phyloP scores from a whole-genome alignment of 1,140 invertebrate genomes.

The Aphelenchoides avenae region DNA sequence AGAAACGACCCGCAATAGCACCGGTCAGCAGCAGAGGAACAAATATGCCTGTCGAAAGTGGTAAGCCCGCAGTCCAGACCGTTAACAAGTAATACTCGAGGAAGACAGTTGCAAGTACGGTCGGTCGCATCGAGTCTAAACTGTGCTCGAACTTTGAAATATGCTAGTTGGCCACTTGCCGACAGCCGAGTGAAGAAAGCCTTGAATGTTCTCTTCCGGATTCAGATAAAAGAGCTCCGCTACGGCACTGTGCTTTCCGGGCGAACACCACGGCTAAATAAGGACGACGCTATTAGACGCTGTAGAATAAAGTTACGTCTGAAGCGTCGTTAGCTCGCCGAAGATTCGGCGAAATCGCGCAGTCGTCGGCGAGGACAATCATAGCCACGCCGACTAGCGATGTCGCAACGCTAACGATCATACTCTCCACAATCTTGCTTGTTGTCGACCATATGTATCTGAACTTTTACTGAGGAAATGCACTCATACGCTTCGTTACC shows the following conservation, averaged over 20 bases:
- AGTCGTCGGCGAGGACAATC: slow-evolving; percentile 82
- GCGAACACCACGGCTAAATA: slow-evolving; percentile 74
- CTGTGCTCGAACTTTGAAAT: too few relatives aligned
- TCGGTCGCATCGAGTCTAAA: slow-evolving; percentile 77
- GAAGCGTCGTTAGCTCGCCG: slow-evolving; percentile 63
- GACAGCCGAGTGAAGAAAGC: slow-evolving; percentile 72
- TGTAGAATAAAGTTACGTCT: slow-evolving; percentile 8
- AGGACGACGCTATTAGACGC: neutral
- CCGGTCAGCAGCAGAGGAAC: slow-evolving; percentile 90
- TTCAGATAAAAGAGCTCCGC: slow-evolving; percentile 93
- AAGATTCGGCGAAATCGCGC: slow-evolving; percentile 62
- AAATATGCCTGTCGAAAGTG: slow-evolving; percentile 90
- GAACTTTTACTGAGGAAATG: slow-evolving; percentile 30
- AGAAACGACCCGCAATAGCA: too few relatives aligned
- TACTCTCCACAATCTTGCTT: slow-evolving; percentile 78
- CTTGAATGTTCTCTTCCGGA: slow-evolving; percentile 84
- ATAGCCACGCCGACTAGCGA: slow-evolving; percentile 79
- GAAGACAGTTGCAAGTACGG: slow-evolving; percentile 77
- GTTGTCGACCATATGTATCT: slow-evolving; percentile 72
- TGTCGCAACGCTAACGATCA: slow-evolving; percentile 75
- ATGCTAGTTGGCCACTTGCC: too few relatives aligned
- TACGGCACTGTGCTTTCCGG: slow-evolving; percentile 82
- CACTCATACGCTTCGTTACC: slow-evolving; percentile 62
- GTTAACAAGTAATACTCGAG: slow-evolving; percentile 82
- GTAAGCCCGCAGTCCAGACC: slow-evolving; percentile 81